Conservation (phyloP, 2,113 vertebrate species). For the Poeciliopsis prolifica region DNA sequence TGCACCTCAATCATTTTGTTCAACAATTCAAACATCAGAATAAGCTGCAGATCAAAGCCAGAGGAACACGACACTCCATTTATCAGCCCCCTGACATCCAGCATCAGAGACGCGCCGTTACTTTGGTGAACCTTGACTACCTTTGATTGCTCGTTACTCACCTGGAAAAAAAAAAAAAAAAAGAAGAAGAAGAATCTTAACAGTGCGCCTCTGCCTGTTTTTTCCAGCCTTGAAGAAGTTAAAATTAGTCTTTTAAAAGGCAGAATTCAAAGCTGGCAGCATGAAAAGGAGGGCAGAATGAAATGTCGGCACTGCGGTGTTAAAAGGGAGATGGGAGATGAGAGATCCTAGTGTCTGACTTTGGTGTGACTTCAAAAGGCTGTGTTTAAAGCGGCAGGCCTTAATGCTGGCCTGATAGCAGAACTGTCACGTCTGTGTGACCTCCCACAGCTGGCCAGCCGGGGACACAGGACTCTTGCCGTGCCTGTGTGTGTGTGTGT, state of each 20-base stretch:
- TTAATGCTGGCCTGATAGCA: slow-evolving; percentile 81
- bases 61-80: slow-evolving; percentile 29
- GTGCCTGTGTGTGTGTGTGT: slow-evolving; percentile 27
- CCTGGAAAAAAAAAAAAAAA: slow-evolving; percentile 68
- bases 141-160: slow-evolving; percentile 73
- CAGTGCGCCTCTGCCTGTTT: slow-evolving; percentile 66
- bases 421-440: slow-evolving; percentile 75
- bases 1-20: slow-evolving; percentile 22
- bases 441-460: slow-evolving; percentile 78
- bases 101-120: slow-evolving; percentile 59
- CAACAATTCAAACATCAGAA: slow-evolving; percentile 26
- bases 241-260: slow-evolving; percentile 82
- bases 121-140: slow-evolving; percentile 61
- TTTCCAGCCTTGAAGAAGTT: slow-evolving; percentile 78
- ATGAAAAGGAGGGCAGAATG: slow-evolving; percentile 78
- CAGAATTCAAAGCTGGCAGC: slow-evolving; percentile 77
- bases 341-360: slow-evolving; percentile 82
- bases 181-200: slow-evolving; percentile 75
- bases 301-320: slow-evolving; percentile 80
- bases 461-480: slow-evolving; percentile 63
- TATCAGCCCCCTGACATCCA: slow-evolving; percentile 55
- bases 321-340: slow-evolving; percentile 82
- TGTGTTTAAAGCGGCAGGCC: slow-evolving; percentile 80
- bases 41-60: slow-evolving; percentile 69
- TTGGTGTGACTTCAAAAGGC: slow-evolving; percentile 84